phyloP scores from a whole-genome alignment of 2,113 vertebrate genomes.

The Rhinolophus sinicus region DNA sequence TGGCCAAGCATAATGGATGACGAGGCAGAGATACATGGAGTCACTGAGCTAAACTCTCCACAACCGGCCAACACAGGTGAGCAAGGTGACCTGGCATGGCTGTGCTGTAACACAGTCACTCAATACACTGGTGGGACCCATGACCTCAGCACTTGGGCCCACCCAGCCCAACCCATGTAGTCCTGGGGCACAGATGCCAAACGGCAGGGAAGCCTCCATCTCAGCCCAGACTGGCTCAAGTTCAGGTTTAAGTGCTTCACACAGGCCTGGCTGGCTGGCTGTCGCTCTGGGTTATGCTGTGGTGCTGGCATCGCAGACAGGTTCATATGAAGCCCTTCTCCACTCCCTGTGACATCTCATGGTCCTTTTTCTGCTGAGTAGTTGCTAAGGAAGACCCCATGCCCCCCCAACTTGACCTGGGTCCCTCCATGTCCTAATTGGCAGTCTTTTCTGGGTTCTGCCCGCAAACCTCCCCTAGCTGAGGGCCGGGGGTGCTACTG shows the following conservation, averaged over 20 bases:
- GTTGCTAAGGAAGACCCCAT: too few relatives aligned
- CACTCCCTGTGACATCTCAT: background rate
- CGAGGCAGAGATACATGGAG: too few relatives aligned
- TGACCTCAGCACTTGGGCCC: background rate
- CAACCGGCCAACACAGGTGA: background rate
- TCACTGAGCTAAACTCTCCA: too few relatives aligned
- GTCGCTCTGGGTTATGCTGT: background rate
- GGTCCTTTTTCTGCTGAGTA: background rate
- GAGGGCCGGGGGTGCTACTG: background rate
- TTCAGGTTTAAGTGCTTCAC: background rate
- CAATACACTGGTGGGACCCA: background rate
- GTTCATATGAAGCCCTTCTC: background rate
- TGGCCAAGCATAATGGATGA: background rate
- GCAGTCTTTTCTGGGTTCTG: background rate
- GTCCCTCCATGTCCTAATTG: background rate
- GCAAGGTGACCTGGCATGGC: background rate
- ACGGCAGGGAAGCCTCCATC: background rate
- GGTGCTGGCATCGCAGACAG: background rate
- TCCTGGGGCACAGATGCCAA: background rate
- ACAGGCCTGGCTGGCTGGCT: background rate
- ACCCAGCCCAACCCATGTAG: background rate
- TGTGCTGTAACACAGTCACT: background rate
- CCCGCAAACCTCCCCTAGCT: background rate
- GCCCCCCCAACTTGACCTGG: too few relatives aligned
- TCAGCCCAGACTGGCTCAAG: background rate